Percentiles rank a stretch among this genome's conserved stretches.
phyloP scores from a whole-genome alignment of 2,797 vertebrate genomes.

The Alcedo atthis region DNA sequence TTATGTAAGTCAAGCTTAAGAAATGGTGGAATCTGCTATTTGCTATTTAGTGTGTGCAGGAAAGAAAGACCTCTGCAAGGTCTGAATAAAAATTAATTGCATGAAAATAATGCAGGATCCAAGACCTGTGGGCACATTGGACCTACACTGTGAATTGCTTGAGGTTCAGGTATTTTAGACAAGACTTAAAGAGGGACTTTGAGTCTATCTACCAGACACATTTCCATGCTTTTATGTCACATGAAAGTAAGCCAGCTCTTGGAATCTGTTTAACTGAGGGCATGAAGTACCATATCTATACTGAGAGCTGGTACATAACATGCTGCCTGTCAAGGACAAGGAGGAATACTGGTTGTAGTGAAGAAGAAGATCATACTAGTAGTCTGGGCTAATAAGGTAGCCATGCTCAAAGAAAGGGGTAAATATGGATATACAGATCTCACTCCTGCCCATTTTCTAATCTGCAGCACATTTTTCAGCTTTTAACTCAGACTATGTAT shows the following conservation, averaged over 20 bases:
- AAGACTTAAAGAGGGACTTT: not conserved
- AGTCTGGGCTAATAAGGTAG: not conserved
- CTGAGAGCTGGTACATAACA: not conserved
- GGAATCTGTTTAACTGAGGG: not conserved
- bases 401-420: not conserved
- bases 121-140: not conserved
- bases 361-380: not conserved
- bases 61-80: not conserved
- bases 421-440: not conserved
- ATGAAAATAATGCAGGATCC: not conserved
- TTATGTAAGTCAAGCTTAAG: conserved; percentile 38
- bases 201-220: not conserved
- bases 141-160: not conserved
- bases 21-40: not conserved
- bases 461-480: not conserved
- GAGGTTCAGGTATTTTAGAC: not conserved
- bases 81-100: not conserved
- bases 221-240: not conserved
- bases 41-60: not conserved
- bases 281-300: not conserved
- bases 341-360: not conserved
- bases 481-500: not conserved
- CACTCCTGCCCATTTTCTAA: not conserved
- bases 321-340: not conserved
- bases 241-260: not conserved